Evolutionary conservation across 1,140 invertebrate species (phyloP).

Genomic region (Temnothorax nylanderi): DNA sequence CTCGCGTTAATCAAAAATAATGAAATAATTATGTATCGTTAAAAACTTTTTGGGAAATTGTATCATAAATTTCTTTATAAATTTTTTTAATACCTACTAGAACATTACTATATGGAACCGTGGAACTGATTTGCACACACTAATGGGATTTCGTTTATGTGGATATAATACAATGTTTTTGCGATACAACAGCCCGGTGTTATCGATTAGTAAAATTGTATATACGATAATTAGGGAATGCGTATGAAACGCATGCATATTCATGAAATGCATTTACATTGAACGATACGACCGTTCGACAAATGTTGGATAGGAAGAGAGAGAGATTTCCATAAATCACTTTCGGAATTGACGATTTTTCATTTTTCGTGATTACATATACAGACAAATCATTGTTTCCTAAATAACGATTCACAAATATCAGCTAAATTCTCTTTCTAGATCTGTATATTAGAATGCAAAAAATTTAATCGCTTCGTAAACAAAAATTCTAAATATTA

Average conservation of each 20-base stretch:
- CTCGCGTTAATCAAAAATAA: not conserved
- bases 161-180: slow-evolving; percentile 56
- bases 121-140: slow-evolving; percentile 38
- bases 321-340: slow-evolving; percentile 38
- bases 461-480: not conserved
- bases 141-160: slow-evolving; percentile 37
- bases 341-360: slow-evolving; percentile 22
- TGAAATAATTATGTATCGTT: not conserved
- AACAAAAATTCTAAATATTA: not conserved
- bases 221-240: slow-evolving; percentile 58
- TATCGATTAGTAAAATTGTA: slow-evolving; percentile 60
- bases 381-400: not conserved
- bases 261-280: slow-evolving; percentile 53
- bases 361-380: slow-evolving; percentile 28
- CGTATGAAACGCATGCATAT: slow-evolving; percentile 54
- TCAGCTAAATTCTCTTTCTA: not conserved
- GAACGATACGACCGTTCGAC: slow-evolving; percentile 26
- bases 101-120: not conserved
- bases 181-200: slow-evolving; percentile 39
- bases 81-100: not conserved
- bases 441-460: not conserved
- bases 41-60: not conserved
- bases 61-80: not conserved
- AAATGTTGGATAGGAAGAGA: not conserved
- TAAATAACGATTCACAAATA: slow-evolving; percentile 1